These are phyloP conservation scores for Eledona agricola DNA, from an alignment of 2,888 invertebrate genomes.

Conservation along the genomic window DNA sequence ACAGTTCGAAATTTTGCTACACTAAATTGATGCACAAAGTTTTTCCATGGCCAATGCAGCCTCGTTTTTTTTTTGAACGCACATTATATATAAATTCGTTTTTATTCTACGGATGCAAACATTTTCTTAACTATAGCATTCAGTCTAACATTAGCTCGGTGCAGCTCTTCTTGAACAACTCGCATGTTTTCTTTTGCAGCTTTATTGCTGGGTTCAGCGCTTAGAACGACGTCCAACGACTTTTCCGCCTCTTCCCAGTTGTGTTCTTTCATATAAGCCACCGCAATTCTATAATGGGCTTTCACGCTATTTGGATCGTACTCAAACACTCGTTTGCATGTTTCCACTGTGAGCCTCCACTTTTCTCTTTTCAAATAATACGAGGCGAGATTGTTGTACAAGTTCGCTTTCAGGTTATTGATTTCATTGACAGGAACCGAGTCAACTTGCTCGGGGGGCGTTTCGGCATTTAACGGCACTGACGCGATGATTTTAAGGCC, in stretches of 20 bases:
- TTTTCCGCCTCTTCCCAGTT: constrained; percentile 73
- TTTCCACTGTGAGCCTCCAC: constrained; percentile 71
- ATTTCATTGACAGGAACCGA: constrained; percentile 65
- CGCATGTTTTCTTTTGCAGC: constrained; percentile 69
- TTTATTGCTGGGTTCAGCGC: constrained; percentile 72
- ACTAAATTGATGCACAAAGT: too few species aligned
- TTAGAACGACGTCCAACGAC: constrained; percentile 67
- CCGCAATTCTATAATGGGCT: constrained; percentile 64
- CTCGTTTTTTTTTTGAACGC: constrained; percentile 18
- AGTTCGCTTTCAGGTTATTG: constrained; percentile 68
- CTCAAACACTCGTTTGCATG: constrained; percentile 66
- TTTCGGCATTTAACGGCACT: constrained; percentile 64
- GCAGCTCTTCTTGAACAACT: constrained; percentile 67
- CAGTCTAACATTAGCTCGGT: constrained; percentile 69
- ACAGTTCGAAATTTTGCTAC: too few species aligned
- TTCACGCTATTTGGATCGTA: constrained; percentile 60
- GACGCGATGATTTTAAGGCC: constrained; percentile 78
- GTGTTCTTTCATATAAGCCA: constrained; percentile 65
- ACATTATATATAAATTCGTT: not conserved
- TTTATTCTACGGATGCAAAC: constrained; percentile 52
- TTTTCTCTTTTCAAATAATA: constrained; percentile 77
- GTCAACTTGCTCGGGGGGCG: constrained; percentile 63
- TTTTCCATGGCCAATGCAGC: too few species aligned
- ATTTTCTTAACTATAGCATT: constrained; percentile 65
- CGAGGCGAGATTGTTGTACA: constrained; percentile 85